These are phyloP conservation scores for Phaenicophaeus curvirostris DNA, from an alignment of 2,797 vertebrate genomes.

Conservation along the genomic window DNA sequence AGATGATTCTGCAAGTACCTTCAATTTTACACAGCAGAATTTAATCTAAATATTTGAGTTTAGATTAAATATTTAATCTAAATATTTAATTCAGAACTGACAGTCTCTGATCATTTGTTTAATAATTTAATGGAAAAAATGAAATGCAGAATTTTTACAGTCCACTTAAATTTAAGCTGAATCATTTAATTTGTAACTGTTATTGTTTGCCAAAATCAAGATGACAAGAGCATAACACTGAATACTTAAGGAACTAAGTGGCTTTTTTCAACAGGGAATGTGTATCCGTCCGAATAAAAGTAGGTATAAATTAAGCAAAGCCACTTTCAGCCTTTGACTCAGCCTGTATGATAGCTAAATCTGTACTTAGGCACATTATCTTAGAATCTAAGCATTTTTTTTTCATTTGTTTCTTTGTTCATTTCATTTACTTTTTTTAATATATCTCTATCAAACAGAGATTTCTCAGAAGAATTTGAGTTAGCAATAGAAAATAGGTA, in stretches of 20 bases:
- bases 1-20: not conserved
- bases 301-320: not conserved
- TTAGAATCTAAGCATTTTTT: not conserved
- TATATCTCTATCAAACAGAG: not conserved
- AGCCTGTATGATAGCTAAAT: not conserved
- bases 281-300: not conserved
- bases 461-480: not conserved
- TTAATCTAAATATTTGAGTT: slow-evolving; percentile 31
- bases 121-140: slow-evolving; percentile 16
- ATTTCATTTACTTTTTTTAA: not conserved
- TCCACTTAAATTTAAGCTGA: not conserved
- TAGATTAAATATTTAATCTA: slow-evolving; percentile 19
- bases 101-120: not conserved
- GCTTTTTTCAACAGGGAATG: not conserved
- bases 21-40: not conserved
- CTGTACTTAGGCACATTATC: not conserved
- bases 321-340: not conserved
- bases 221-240: not conserved
- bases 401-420: not conserved
- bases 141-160: slow-evolving; percentile 2
- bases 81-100: slow-evolving; percentile 34
- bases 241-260: not conserved
- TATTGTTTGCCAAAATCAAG: not conserved
- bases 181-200: not conserved
- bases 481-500: not conserved